Evolutionary conservation across 1,140 invertebrate genomes (phyloP).

Genomic region (Lysiphlebus fabarum): DNA sequence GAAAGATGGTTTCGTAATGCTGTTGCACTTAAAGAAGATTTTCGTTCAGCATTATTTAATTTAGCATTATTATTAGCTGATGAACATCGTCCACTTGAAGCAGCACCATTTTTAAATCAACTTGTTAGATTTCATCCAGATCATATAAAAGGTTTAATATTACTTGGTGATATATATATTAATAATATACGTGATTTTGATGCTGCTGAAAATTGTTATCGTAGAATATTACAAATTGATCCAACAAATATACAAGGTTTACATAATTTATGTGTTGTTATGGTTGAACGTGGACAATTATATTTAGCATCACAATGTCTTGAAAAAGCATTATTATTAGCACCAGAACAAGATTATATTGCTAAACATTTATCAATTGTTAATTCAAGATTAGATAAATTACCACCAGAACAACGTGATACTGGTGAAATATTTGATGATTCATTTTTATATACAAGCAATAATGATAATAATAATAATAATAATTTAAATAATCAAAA

Average conservation of each 20-base stretch:
- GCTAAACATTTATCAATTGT: constrained; percentile 70
- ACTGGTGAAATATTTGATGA: constrained; percentile 45
- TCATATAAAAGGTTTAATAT: constrained; percentile 90
- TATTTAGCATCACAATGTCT: constrained; percentile 81
- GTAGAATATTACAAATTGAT: constrained; percentile 80
- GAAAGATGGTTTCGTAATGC: constrained; percentile 86
- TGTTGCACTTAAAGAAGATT: constrained; percentile 79
- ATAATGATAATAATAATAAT: constrained; percentile 20
- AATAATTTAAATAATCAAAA: constrained; percentile 30
- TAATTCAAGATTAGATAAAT: constrained; percentile 57
- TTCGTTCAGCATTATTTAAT: constrained; percentile 92
- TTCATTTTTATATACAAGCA: constrained; percentile 36
- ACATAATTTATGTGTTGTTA: constrained; percentile 94
- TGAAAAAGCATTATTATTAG: constrained; percentile 71
- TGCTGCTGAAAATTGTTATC: constrained; percentile 88
- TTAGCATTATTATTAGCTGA: constrained; percentile 87
- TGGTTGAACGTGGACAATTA: constrained; percentile 85
- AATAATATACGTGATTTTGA: constrained; percentile 93
- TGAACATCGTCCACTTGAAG: constrained; percentile 82
- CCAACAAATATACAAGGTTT: constrained; percentile 90
- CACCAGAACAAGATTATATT: constrained; percentile 88
- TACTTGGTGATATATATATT: constrained; percentile 94
- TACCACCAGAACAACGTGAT: constrained; percentile 45
- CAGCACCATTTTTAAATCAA: constrained; percentile 88
- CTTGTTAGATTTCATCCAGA: constrained; percentile 88